These are phyloP conservation scores for Marcusenius ussheri DNA, from an alignment of 2,113 vertebrate species.

Conservation along the genomic window DNA sequence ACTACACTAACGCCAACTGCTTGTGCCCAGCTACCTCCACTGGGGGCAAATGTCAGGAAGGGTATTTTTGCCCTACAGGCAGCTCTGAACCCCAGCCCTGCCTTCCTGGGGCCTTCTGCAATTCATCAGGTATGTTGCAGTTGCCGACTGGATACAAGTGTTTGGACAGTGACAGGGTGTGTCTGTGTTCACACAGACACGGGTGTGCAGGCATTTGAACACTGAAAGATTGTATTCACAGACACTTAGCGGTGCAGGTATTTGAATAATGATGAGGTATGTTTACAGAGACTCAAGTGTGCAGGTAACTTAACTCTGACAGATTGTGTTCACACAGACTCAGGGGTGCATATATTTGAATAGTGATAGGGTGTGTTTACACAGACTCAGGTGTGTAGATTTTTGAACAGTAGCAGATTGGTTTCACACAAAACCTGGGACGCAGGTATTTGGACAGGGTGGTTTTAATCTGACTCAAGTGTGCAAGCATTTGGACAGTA, in stretches of 20 bases:
- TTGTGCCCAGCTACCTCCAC: slow-evolving; percentile 86
- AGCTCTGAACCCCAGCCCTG: slow-evolving; percentile 74
- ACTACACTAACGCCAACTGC: slow-evolving; percentile 86
- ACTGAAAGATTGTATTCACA: neutral
- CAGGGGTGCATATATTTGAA: neutral
- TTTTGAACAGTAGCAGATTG: neutral
- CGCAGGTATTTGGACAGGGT: neutral
- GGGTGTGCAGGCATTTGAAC: neutral
- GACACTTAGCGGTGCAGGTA: neutral
- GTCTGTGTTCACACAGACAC: neutral
- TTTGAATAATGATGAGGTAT: neutral
- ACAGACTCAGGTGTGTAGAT: neutral
- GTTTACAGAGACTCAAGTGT: neutral
- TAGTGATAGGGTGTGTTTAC: neutral
- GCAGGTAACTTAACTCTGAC: neutral
- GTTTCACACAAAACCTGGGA: neutral
- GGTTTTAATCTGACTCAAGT: neutral
- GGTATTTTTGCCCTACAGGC: slow-evolving; percentile 77
- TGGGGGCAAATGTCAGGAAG: slow-evolving; percentile 73
- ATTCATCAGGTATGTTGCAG: slow-evolving; percentile 62
- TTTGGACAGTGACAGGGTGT: neutral
- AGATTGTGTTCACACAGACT: neutral
- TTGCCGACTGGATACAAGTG: neutral
- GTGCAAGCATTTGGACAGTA: neutral
- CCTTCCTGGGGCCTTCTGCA: slow-evolving; percentile 72